Evolutionary conservation across 2,888 invertebrate genomes (phyloP).

Genomic region (Phyllotreta striolata): DNA sequence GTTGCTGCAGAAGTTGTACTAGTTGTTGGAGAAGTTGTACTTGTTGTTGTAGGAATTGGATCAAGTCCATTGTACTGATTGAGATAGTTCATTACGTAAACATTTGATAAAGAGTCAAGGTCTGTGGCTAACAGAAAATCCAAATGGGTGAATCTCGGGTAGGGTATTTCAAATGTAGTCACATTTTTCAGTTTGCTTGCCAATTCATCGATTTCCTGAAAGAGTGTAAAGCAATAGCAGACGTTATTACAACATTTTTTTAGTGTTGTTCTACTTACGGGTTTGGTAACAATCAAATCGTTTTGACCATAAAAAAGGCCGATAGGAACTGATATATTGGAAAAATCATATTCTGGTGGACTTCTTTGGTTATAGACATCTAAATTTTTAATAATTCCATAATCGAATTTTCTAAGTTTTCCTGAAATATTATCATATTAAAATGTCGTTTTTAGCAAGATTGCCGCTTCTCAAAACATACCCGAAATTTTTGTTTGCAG

Average conservation of each 20-base stretch:
- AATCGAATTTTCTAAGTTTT: constrained; percentile 36
- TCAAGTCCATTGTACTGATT: constrained; percentile 25
- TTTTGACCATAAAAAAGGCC: constrained; percentile 39
- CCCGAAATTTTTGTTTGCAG: constrained; percentile 63
- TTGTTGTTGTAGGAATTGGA: constrained; percentile 12
- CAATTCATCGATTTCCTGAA: constrained; percentile 65
- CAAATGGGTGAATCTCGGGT: constrained; percentile 42
- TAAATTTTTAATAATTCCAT: constrained; percentile 35
- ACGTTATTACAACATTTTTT: too few species aligned
- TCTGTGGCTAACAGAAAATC: constrained; percentile 45
- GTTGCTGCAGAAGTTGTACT: too few species aligned
- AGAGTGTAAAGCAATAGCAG: constrained; percentile 37
- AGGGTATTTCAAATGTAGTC: constrained; percentile 28
- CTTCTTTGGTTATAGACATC: constrained; percentile 28
- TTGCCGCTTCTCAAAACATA: constrained; percentile 37
- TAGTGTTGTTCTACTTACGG: constrained; percentile 32
- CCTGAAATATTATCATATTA: constrained; percentile 27
- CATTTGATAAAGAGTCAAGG: constrained; percentile 29
- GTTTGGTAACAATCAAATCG: constrained; percentile 34
- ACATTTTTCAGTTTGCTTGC: constrained; percentile 61
- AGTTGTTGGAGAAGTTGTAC: neutral
- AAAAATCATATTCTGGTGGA: constrained; percentile 37
- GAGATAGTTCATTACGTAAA: constrained; percentile 26
- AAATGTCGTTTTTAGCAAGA: neutral
- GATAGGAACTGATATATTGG: constrained; percentile 34